Evolutionary conservation across 2,797 vertebrate genomes (phyloP), one percentile per base, ranked within the genome.

Genomic region (Sebastes glaucus): DNA sequence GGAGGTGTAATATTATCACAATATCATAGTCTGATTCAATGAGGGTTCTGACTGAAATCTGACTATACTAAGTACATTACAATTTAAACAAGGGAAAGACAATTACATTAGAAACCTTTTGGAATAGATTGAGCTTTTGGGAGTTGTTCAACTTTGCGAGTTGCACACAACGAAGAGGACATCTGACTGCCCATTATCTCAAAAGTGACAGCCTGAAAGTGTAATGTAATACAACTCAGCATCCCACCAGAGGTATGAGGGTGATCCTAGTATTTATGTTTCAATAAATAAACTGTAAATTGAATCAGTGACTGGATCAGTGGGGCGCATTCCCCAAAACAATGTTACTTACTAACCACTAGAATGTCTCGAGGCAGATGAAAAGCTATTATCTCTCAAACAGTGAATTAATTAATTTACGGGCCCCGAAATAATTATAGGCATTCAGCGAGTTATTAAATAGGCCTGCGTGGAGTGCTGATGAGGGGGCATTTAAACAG

Each of bases 1-100:
- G 33, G 66, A 78, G 75, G 78, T 46, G 27, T 66, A 77, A 81
- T 83, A 81, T 85, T 82, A 90, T 76, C 25, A 57, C 61, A 76
- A 61, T 46, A 78, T 86, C 78, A 71, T 18, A 59, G 42, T 28
- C 65, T 23, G 46, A 83, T 85, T 77, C 30, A 60, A 56, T 79
- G 30, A 56, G 22, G 74, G 38, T 56, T 79, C 14, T 77, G 52
- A 62, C 52, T 74, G 55, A 83, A 78, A 72, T 89, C 14, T 68
- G 25, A 69, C 56, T 63, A 27, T 28, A 67, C 20, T 38, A 28
- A 78, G 60, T 9, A 46, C 62, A 80, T 80, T 70, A 67, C 52
- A n/a, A 68, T 84, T 81, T 49, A 57, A 33, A 61, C 25, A 66
- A 77, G 28, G 57, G 18, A 62, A 70, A 78, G 49, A 1, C 62